Evolutionary conservation across 1,140 invertebrate genomes (phyloP).

Genomic region (Pristionchus pacificus): DNA sequence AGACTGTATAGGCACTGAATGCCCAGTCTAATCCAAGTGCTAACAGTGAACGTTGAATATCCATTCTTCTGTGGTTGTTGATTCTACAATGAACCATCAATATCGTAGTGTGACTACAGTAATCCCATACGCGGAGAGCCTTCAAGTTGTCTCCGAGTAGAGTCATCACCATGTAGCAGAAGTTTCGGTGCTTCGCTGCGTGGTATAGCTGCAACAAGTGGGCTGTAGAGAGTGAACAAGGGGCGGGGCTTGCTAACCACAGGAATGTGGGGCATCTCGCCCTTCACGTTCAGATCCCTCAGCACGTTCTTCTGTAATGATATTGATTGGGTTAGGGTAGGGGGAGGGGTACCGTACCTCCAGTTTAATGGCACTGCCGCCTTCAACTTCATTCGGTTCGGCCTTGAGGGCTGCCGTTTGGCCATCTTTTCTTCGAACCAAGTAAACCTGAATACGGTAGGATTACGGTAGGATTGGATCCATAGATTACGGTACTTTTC

Average conservation of each 20-base stretch:
- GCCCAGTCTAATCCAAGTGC: constrained; percentile 30
- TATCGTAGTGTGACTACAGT: neutral
- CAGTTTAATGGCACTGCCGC: constrained; percentile 36
- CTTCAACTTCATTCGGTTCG: constrained; percentile 36
- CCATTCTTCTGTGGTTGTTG: too few relatives aligned
- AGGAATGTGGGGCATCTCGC: constrained; percentile 27
- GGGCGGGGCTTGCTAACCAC: too few relatives aligned
- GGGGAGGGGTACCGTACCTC: constrained; percentile 8
- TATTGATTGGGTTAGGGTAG: neutral
- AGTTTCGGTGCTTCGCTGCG: constrained; percentile 28
- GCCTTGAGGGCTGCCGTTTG: constrained; percentile 27
- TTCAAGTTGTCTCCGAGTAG: constrained; percentile 33
- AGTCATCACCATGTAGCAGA: constrained; percentile 37
- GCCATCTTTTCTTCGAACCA: neutral
- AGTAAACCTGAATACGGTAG: neutral
- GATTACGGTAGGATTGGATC: neutral
- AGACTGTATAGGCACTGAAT: constrained; percentile 32
- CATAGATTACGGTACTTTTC: neutral
- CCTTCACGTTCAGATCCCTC: constrained; percentile 20
- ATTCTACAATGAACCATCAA: too few relatives aligned
- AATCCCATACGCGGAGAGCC: constrained; percentile 6
- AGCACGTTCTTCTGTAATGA: constrained; percentile 18
- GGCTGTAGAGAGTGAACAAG: too few relatives aligned
- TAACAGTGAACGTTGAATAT: neutral
- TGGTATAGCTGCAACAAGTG: too few relatives aligned